Base-by-base conservation (phyloP, 2,888 invertebrate genomes). In the Phyto melanocephala region DNA sequence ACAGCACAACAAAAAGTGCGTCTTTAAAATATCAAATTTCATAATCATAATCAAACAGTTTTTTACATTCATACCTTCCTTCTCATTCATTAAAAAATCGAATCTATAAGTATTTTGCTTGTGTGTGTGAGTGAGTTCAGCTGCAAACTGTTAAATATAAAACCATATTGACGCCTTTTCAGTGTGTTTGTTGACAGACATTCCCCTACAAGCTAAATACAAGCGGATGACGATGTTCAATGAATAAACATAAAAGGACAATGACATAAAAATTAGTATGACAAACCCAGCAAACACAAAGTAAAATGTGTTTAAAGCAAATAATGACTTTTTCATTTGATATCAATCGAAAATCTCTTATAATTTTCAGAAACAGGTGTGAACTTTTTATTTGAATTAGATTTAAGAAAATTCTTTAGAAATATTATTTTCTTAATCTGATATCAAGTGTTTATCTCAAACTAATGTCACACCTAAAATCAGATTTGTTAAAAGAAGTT, bases 1-100 rank as follows among this genome's bases (percentile, higher is more conserved):
- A 60, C 10, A 47, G 6, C 22, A 24, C n/a, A 40, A 47, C n/a
- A n/a, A 63, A 63, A 52, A 58, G 33, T 20, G 56, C 58, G 42
- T 63, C 58, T 74, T 58, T 81, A 74, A 81, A 77, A 70, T 81
- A 81, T 81, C 81, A 68, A 74, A 78, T 81, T 81, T 78, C 81
- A 81, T 78, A 81, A 74, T 74, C 42, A 68, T 77, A 52, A 62
- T 28, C 45, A 62, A 74, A 37, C 1, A 24, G 6, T 35, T 62
- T 67, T 72, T 67, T 65, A 20, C 40, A 63, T 78, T 78, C 63
- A 63, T 78, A 71, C 63, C 50, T 65, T 24, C 15, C 22, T n/a
- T 40, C 6, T 17, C 37, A 67, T 76, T 58, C 67, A 68, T 45
- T 58, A 17, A 22, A 45, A 35, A 13, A 45, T 22, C 11, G n/a